phyloP scores from a whole-genome alignment of 2,888 invertebrate genomes.

The Cantharis rustica region DNA sequence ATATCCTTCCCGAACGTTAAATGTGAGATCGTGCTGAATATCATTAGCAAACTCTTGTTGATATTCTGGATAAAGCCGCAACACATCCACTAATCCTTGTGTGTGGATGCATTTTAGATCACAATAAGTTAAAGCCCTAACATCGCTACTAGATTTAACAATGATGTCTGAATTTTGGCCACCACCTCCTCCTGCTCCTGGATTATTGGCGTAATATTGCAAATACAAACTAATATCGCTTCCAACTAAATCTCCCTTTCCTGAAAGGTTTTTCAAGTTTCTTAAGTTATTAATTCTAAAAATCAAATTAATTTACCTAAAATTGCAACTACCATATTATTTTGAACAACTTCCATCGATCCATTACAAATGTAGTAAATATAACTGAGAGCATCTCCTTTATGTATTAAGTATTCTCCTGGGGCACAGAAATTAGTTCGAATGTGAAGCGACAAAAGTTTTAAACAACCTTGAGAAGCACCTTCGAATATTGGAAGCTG shows the following conservation, averaged over 20 bases:
- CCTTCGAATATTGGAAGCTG: constrained; percentile 93
- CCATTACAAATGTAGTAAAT: constrained; percentile 96
- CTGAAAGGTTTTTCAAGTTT: constrained; percentile 57
- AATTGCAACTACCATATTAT: constrained; percentile 96
- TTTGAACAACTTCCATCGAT: constrained; percentile 96
- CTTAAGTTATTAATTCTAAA: not conserved
- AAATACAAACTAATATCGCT: constrained; percentile 87
- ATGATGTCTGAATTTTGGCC: constrained; percentile 74
- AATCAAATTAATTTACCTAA: constrained; percentile 69
- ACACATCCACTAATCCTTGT: constrained; percentile 85
- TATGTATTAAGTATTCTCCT: constrained; percentile 92
- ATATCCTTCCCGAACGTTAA: constrained; percentile 91
- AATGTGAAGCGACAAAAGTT: constrained; percentile 89
- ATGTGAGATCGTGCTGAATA: constrained; percentile 93
- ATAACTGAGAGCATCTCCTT: constrained; percentile 91
- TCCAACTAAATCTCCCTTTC: constrained; percentile 94
- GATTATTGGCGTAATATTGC: constrained; percentile 66
- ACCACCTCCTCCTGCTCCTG: constrained; percentile 56
- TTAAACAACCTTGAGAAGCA: constrained; percentile 93
- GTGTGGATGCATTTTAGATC: constrained; percentile 94
- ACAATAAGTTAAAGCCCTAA: constrained; percentile 92
- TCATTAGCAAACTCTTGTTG: constrained; percentile 93
- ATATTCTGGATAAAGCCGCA: constrained; percentile 91
- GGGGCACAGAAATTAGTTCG: constrained; percentile 95
- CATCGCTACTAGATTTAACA: constrained; percentile 93